phyloP scores from a whole-genome alignment of 2,888 invertebrate species.

The Diarsia mendica region DNA sequence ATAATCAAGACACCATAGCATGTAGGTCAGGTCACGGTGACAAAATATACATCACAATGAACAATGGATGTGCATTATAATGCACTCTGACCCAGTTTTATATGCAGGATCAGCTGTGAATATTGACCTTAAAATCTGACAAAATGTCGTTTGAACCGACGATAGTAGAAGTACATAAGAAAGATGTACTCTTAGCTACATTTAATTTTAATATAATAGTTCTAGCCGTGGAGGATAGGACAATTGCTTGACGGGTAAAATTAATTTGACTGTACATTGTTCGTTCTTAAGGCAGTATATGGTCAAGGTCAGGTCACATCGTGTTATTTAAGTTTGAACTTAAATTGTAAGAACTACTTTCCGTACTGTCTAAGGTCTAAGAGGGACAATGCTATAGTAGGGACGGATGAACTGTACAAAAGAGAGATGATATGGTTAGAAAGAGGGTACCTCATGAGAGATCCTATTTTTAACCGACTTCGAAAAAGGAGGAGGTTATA shows the following conservation, averaged over 20 bases:
- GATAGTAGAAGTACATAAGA: not conserved
- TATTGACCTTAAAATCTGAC: conserved; percentile 27
- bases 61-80: conserved; percentile 65
- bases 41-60: conserved; percentile 63
- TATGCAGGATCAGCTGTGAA: conserved; percentile 30
- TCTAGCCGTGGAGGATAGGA: not conserved
- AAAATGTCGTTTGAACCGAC: not conserved
- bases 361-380: too few relatives aligned
- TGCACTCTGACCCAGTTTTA: conserved; percentile 43
- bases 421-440: not conserved
- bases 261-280: not conserved
- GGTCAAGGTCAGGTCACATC: not conserved
- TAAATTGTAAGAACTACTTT: too few relatives aligned
- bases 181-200: not conserved
- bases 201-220: not conserved
- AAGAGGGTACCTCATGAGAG: too few relatives aligned
- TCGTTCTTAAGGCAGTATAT: too few relatives aligned
- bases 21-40: conserved; percentile 42
- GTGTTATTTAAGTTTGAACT: not conserved
- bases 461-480: too few relatives aligned
- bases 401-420: not conserved
- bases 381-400: not conserved
- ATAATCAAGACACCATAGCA: conserved; percentile 35
- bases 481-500: too few relatives aligned
- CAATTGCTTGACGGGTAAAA: not conserved